Conservation (phyloP, 2,113 vertebrate genomes). For the Ciconia boyciana region DNA sequence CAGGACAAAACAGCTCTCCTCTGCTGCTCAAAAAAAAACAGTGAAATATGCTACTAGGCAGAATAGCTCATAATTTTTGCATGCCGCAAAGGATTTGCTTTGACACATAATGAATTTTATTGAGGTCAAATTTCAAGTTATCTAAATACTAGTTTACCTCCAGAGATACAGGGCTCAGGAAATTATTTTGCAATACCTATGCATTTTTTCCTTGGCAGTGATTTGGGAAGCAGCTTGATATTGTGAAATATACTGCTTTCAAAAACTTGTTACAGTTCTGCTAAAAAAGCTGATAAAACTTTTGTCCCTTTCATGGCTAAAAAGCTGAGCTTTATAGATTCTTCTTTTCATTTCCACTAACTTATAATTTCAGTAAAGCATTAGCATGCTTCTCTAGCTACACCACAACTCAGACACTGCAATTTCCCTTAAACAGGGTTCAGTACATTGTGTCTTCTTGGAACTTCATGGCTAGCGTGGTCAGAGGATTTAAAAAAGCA, state of each 20-base stretch:
- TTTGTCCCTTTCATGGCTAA: background rate
- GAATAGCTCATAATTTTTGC: constrained; percentile 10
- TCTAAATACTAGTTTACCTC: constrained; percentile 39
- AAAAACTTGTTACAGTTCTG: background rate
- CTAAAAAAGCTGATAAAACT: background rate
- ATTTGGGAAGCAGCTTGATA: background rate
- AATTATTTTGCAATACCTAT: background rate
- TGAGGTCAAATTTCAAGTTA: constrained; percentile 50
- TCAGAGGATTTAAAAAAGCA: background rate
- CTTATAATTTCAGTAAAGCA: background rate
- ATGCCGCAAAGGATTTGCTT: constrained; percentile 22
- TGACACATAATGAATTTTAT: constrained; percentile 26
- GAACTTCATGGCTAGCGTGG: background rate
- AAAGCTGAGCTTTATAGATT: background rate
- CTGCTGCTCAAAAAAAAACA: background rate
- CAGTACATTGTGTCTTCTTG: fast-evolving
- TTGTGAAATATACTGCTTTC: background rate
- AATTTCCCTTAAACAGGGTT: background rate
- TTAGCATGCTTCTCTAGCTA: background rate
- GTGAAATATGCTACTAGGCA: background rate
- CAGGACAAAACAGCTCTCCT: background rate
- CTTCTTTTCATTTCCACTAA: background rate
- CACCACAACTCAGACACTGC: fast-evolving
- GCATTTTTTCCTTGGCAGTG: background rate
- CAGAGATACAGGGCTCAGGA: background rate